Evolutionary conservation across 92 coral and sea anemone genomes (phyloP), one percentile per base, ranked within the genome.

Genomic region (Paramuricea clavata): DNA sequence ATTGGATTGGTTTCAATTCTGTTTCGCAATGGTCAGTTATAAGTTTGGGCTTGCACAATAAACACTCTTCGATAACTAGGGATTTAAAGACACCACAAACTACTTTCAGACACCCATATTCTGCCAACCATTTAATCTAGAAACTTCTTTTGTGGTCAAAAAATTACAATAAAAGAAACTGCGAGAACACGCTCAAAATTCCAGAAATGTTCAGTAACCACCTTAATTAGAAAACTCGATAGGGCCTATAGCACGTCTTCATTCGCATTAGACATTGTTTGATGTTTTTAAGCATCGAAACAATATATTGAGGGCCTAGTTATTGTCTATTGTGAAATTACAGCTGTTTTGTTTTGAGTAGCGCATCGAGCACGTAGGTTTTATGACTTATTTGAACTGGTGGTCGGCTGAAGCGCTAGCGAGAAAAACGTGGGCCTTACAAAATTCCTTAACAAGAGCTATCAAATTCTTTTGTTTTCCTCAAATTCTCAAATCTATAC

Each of bases 271-370:
- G 32, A 60, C 68, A 65, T 65, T 16, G 64, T n/a, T 6, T 5
- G 23, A 17, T 56, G 25, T 16, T 56, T n/a, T 56, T 56, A 56
- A 56, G 26, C 64, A 0, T 56, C 7, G 23, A 3, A 5, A 56
- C 26, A 23, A 31, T 65, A 13, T 13, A 3, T 28, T 27, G 22
- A 33, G 35, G 35, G 36, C n/a, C n/a, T 28, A 30, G 16, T 65
- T 65, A 65, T 65, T 65, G 72, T 65, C 72, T 65, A 30, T 27
- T 65, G 72, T 28, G 39, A 65, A 65, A 12, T 65, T 8, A 28
- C 72, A 65, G 72, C 72, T 65, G 72, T 65, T 25, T 65, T 27
- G 72, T 65, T 31, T 65, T 65, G 72, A 65, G 22, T 27, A 31
- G 28, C 1, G 0, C 39, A 65, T 11, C 36, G 21, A 65, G 0